These are phyloP conservation scores for Tachyglossus aculeatus DNA, from an alignment of 2,797 vertebrate genomes.

Conservation along the genomic window DNA sequence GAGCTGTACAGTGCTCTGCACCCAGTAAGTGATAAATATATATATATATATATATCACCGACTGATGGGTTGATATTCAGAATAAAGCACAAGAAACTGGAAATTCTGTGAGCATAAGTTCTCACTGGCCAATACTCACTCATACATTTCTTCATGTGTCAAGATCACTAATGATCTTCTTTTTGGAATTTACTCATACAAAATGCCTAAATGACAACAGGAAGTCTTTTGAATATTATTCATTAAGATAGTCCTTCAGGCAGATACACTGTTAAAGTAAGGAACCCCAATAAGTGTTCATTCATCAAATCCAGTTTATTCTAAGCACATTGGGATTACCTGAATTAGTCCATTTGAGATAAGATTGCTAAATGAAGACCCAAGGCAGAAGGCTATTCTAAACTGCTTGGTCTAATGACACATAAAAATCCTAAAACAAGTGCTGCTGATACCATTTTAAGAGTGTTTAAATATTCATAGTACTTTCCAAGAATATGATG, in stretches of 20 bases:
- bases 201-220: constrained; percentile 8
- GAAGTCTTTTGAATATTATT: constrained; percentile 41
- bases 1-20: too few relatives aligned
- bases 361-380: constrained; percentile 17
- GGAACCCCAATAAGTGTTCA: constrained; percentile 40
- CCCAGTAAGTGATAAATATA: too few relatives aligned
- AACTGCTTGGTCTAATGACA: not conserved
- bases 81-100: too few relatives aligned
- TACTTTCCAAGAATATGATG: not conserved
- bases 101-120: too few relatives aligned
- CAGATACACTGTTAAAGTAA: constrained; percentile 35
- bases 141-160: too few relatives aligned
- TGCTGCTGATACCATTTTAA: not conserved
- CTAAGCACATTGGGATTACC: constrained; percentile 17
- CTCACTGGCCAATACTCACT: too few relatives aligned
- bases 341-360: constrained; percentile 24
- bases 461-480: not conserved
- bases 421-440: not conserved
- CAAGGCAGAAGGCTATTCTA: constrained; percentile 18
- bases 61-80: too few relatives aligned
- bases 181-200: too few relatives aligned
- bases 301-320: constrained; percentile 50
- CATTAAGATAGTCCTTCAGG: constrained; percentile 52
- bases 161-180: too few relatives aligned
- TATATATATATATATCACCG: too few relatives aligned